These are phyloP conservation scores for Zophobas morio DNA, from an alignment of 1,140 invertebrate species.

Conservation along the genomic window DNA sequence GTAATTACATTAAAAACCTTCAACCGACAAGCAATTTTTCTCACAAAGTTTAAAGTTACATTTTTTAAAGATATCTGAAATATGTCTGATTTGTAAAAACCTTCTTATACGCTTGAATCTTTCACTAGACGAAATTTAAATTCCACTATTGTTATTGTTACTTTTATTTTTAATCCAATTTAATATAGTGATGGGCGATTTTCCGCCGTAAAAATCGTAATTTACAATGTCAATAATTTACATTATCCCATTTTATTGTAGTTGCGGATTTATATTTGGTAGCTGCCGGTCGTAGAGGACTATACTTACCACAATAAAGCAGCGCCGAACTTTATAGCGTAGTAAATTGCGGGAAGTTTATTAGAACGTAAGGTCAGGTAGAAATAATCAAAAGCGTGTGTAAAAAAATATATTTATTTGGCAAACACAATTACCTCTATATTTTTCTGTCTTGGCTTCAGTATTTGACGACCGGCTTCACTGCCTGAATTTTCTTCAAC, in stretches of 20 bases:
- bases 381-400: constrained; percentile 8
- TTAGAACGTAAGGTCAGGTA: too few relatives aligned
- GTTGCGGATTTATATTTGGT: background rate
- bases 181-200: constrained; percentile 3
- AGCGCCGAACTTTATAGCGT: too few relatives aligned
- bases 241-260: constrained; percentile 5
- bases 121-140: background rate
- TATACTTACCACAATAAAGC: background rate
- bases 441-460: background rate
- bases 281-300: background rate
- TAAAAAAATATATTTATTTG: constrained; percentile 21
- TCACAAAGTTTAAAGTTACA: too few relatives aligned
- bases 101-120: too few relatives aligned
- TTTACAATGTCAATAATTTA: constrained; percentile 23
- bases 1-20: too few relatives aligned
- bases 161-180: constrained; percentile 6
- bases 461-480: constrained; percentile 54
- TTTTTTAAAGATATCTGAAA: too few relatives aligned
- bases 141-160: constrained; percentile 4
- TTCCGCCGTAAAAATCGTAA: constrained; percentile 14
- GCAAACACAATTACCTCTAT: constrained; percentile 12
- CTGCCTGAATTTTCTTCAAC: constrained; percentile 58
- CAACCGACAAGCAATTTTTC: too few relatives aligned
- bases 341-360: too few relatives aligned
- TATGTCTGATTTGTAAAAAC: too few relatives aligned